phyloP scores from a whole-genome alignment of 1,140 invertebrate species.

The Lethocerus indicus region DNA sequence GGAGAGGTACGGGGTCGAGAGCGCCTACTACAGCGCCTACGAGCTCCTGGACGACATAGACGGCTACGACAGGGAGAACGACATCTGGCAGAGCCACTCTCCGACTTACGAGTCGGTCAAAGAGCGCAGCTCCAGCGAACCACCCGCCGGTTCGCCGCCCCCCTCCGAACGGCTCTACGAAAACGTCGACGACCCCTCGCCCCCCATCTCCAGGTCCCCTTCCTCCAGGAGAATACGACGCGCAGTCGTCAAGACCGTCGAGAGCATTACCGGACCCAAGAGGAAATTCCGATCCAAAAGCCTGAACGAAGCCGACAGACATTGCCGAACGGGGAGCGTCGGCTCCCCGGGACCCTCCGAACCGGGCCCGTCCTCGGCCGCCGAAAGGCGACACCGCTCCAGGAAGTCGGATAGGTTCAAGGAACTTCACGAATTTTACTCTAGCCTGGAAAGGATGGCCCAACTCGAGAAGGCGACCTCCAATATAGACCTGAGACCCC shows the following conservation, averaged over 20 bases:
- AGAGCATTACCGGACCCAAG: slow-evolving; percentile 19
- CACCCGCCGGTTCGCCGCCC: slow-evolving; percentile 20
- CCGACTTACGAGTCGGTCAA: slow-evolving; percentile 22
- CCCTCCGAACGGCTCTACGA: slow-evolving; percentile 9
- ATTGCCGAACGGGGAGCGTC: slow-evolving; percentile 22
- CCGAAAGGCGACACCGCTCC: slow-evolving; percentile 51
- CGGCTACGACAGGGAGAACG: slow-evolving; percentile 25
- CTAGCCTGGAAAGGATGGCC: slow-evolving; percentile 66
- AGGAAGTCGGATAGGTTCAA: slow-evolving; percentile 63
- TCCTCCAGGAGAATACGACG: slow-evolving; percentile 42
- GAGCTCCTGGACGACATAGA: slow-evolving; percentile 23
- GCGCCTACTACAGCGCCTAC: slow-evolving; percentile 24
- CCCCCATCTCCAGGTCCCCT: slow-evolving; percentile 40
- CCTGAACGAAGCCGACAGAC: slow-evolving; percentile 24
- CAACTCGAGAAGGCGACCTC: slow-evolving; percentile 63
- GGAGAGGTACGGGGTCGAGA: slow-evolving; percentile 32
- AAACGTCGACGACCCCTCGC: slow-evolving; percentile 19
- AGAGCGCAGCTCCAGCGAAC: slow-evolving; percentile 29
- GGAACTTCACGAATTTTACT: slow-evolving; percentile 71
- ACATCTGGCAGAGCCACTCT: slow-evolving; percentile 20
- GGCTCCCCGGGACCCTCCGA: slow-evolving; percentile 25
- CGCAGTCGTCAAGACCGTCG: slow-evolving; percentile 22
- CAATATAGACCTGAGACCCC: slow-evolving; percentile 43
- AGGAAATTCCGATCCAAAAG: slow-evolving; percentile 38
- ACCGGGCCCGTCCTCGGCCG: slow-evolving; percentile 49